Evolutionary conservation across 1,140 invertebrate species (phyloP), one percentile per base, ranked within the genome.

Genomic region (Drosophila ananassae): DNA sequence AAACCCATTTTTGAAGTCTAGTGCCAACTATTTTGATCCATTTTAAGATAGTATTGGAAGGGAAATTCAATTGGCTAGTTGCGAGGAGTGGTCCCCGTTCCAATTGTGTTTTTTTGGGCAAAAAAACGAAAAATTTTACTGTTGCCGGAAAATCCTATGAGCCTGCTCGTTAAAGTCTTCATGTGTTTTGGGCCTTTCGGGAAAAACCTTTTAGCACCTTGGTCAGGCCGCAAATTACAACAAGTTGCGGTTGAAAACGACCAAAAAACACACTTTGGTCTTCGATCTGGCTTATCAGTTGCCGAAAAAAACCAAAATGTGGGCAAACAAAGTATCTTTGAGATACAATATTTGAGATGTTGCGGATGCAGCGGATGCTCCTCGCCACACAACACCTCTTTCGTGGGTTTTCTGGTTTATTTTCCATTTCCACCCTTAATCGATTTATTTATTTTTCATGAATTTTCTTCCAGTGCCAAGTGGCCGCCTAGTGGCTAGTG

Each of bases 181-280:
- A 3, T 25, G 21, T 24, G n/a, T 13, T 25, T 66, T 57, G 47
- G 28, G 28, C 32, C 55, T 13, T 50, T 48, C 34, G 17, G 66
- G 80, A 59, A 87, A 87, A 87, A 87, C 83, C 83, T 87, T 89
- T 87, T 87, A 87, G 83, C 82, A 87, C 82, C 71, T 87, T 68
- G 46, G 74, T 17, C 78, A 37, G 75, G 48, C 60, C 73, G 24
- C 77, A 69, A 85, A 85, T 85, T 68, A 74, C 64, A 85, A 87
- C 81, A 85, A 85, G 81, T 87, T 85, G 68, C 59, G 57, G 76
- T 54, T 30, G 12, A 61, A 41, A 61, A 22, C 17, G 34, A 13
- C 8, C 22, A 48, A 30, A 30, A 41, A 30, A 44, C 63, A 41
- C 22, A 39, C 17, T 22, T 47, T 17, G 1, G 24, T 4, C 1